phyloP scores from a whole-genome alignment of 2,888 invertebrate species.

The Ennomos erosarius region DNA sequence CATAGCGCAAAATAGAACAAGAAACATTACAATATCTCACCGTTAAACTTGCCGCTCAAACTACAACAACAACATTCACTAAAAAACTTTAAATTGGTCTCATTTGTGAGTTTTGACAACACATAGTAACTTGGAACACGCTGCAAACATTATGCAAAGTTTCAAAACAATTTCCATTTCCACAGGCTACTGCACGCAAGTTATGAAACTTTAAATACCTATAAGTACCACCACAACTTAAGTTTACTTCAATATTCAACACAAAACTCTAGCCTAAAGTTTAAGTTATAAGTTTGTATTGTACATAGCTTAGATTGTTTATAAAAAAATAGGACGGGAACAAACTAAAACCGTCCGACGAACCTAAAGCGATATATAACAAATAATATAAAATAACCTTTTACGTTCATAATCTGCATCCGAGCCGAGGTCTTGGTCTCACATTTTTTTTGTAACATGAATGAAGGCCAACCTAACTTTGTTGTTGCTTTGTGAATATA shows the following conservation, averaged over 20 bases:
- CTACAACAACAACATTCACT: conserved; percentile 41
- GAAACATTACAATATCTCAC: conserved; percentile 35
- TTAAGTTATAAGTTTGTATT: conserved; percentile 14
- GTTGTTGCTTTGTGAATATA: not conserved
- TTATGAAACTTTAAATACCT: conserved; percentile 9
- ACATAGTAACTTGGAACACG: conserved; percentile 5
- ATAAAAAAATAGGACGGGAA: conserved; percentile 19
- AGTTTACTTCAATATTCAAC: conserved; percentile 6
- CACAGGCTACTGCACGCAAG: conserved; percentile 2
- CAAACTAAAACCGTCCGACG: conserved; percentile 44
- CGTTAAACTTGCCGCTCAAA: conserved; percentile 63
- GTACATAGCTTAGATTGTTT: conserved; percentile 6
- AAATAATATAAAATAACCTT: conserved; percentile 67
- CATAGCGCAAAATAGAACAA: conserved; percentile 52
- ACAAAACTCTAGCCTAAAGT: conserved; percentile 4
- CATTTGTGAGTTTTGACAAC: conserved; percentile 1
- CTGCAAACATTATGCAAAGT: conserved; percentile 13
- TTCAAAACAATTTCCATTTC: conserved; percentile 16
- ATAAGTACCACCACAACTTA: not conserved
- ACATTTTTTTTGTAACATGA: conserved; percentile 58
- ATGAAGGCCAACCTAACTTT: conserved; percentile 54
- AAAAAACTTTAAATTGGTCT: conserved; percentile 12
- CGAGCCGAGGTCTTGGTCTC: conserved; percentile 38
- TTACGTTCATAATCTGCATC: conserved; percentile 61
- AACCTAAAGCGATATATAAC: conserved; percentile 43